Base-by-base conservation (phyloP, 2,113 vertebrate species). In the Eurypyga helias region DNA sequence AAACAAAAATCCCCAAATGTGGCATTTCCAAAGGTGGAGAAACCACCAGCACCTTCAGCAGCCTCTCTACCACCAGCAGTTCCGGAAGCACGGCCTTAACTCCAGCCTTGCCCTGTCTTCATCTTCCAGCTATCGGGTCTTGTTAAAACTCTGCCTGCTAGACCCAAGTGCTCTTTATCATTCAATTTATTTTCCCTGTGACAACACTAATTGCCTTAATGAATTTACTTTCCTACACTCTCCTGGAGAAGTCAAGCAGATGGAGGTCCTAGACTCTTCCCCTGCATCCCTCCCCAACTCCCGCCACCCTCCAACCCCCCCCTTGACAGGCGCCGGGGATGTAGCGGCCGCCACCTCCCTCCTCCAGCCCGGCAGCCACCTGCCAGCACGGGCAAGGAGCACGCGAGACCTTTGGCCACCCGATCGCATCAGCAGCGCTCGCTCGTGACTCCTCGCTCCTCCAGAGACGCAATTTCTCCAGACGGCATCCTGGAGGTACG, bases 401-500 rank as follows among this genome's bases (percentile, higher is more conserved):
- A 83, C 82, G 28, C 55, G 24, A 69, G 85, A 90, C 96, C 93
- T 97, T 94, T 91, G 89, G 92, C 70, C 87, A 58, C 4, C 10
- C 20, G 3, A n/a, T 36, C 72, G 1, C 0, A 9, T n/a, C 7
- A 46, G 67, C 10, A 2, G 60, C 3, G 6, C 73, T 55, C 9
- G 16, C 62, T 79, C 3, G 0, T 62, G 38, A 9, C 91, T 87
- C 91, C 80, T 19, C 1, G 2, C 87, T 72, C 43, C 71, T 58
- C 93, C 2, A 5, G 36, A 80, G 87, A 82, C 33, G 1, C 7
- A 57, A 82, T 93, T 77, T 76, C 91, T 95, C 48, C 89, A 78
- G 89, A 52, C 91, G 76, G 91, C 91, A 64, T 89, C 81, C 95
- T 36, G 78, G n/a, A 96, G 83, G 86, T 23, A 29, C 2, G 1